These are phyloP conservation scores for Pseudomyrmex dendroicus DNA, from an alignment of 1,140 invertebrate genomes.

Conservation along the genomic window DNA sequence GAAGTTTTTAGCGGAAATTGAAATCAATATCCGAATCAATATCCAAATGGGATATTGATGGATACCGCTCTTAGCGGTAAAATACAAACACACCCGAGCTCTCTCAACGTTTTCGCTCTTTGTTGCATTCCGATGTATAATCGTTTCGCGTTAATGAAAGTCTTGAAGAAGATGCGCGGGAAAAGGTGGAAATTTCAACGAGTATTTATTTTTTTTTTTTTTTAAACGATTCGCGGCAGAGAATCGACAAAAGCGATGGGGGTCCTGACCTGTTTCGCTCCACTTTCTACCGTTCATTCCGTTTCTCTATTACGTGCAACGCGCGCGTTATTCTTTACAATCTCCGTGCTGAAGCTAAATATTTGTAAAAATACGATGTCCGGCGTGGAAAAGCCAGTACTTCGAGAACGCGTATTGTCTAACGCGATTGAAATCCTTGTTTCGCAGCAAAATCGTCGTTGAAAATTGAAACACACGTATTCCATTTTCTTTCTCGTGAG, in stretches of 20 bases:
- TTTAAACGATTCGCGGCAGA: conserved; percentile 6
- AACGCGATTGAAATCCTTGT: not conserved
- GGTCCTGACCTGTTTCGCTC: conserved; percentile 38
- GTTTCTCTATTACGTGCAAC: conserved; percentile 46
- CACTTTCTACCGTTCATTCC: conserved; percentile 45
- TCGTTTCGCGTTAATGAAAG: conserved; percentile 34
- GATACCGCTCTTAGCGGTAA: conserved; percentile 2
- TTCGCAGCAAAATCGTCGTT: not conserved
- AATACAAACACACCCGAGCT: conserved; percentile 4
- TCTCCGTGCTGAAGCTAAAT: conserved; percentile 48
- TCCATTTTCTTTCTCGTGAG: too few species aligned
- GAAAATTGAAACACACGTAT: not conserved
- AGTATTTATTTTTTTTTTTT: conserved; percentile 43
- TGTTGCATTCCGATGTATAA: conserved; percentile 39
- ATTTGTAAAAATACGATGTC: conserved; percentile 52
- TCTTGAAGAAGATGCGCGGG: not conserved
- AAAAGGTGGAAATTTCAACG: conserved; percentile 19
- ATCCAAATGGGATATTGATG: conserved; percentile 21
- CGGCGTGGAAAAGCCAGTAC: conserved; percentile 17
- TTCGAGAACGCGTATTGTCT: conserved; percentile 24
- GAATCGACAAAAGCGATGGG: conserved; percentile 46
- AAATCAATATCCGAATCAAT: too few species aligned
- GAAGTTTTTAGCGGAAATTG: conserved; percentile 34
- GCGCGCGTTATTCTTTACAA: conserved; percentile 38
- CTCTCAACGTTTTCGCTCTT: conserved; percentile 12